Conservation (phyloP, 1,140 invertebrate genomes). For the Thalassaphorura encarpata region DNA sequence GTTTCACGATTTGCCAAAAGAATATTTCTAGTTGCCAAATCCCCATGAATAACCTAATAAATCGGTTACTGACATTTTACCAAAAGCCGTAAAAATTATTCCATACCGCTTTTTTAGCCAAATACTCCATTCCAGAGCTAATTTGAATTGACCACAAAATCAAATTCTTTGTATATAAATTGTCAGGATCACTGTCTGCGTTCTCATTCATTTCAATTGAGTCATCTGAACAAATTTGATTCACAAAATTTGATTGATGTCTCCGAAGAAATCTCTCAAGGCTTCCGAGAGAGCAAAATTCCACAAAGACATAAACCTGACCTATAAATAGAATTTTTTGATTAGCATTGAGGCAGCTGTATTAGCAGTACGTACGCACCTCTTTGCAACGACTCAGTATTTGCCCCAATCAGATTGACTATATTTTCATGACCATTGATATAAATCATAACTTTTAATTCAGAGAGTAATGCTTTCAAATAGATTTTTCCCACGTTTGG, state of each 20-base stretch:
- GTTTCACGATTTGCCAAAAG: slow-evolving; percentile 59
- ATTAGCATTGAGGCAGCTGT: too few relatives aligned
- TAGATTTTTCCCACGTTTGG: slow-evolving; percentile 1
- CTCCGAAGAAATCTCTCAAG: too few relatives aligned
- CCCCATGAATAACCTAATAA: slow-evolving; percentile 73
- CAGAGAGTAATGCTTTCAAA: slow-evolving; percentile 8
- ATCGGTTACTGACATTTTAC: too few relatives aligned
- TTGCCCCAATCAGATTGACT: slow-evolving; percentile 5
- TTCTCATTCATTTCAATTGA: too few relatives aligned
- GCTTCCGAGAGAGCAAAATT: too few relatives aligned
- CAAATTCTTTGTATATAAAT: neutral
- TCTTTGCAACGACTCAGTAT: slow-evolving; percentile 5
- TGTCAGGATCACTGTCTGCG: too few relatives aligned
- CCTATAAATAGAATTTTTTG: too few relatives aligned
- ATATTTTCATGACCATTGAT: slow-evolving; percentile 9
- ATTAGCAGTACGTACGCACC: too few relatives aligned
- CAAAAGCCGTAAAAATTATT: too few relatives aligned
- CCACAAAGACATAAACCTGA: too few relatives aligned
- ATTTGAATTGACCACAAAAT: neutral
- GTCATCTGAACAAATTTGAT: too few relatives aligned
- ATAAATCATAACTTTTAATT: slow-evolving; percentile 17
- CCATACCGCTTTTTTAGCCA: slow-evolving; percentile 55
- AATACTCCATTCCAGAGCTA: slow-evolving; percentile 43
- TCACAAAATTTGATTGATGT: too few relatives aligned
- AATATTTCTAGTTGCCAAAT: slow-evolving; percentile 72